Percentiles rank a stretch among this genome's conserved stretches.
phyloP scores from a whole-genome alignment of 2,113 vertebrate genomes.

The Struthio camelus region DNA sequence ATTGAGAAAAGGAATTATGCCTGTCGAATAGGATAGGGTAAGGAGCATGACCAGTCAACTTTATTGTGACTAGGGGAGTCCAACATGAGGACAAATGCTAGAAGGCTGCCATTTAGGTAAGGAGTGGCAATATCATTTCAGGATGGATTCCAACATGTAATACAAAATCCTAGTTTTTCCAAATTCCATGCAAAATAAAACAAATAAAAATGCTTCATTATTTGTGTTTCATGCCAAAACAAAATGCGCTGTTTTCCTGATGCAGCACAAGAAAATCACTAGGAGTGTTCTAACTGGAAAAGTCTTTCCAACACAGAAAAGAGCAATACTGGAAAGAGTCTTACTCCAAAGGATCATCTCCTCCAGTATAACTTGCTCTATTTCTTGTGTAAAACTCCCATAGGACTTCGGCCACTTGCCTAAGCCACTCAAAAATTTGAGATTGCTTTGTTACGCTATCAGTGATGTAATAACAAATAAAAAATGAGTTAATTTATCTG shows the following conservation, averaged over 20 bases:
- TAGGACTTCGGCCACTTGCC: neutral
- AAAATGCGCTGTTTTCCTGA: neutral
- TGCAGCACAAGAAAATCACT: neutral
- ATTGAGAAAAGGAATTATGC: neutral
- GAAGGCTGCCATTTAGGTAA: neutral
- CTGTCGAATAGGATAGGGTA: neutral
- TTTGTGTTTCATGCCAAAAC: neutral
- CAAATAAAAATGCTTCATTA: neutral
- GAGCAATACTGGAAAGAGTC: neutral
- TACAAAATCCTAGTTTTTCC: neutral
- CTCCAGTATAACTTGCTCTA: neutral
- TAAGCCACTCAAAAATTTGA: neutral
- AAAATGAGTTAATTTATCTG: neutral
- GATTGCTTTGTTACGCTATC: neutral
- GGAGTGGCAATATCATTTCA: neutral
- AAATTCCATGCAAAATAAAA: neutral
- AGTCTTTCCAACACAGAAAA: neutral
- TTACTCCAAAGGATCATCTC: neutral
- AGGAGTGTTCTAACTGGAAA: neutral
- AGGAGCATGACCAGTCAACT: neutral
- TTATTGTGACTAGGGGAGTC: too few species aligned
- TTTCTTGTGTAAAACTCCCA: neutral
- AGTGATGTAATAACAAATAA: neutral
- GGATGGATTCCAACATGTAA: neutral
- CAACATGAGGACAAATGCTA: neutral